phyloP scores from a whole-genome alignment of 1,140 invertebrate species.

The Bombus waltoni region DNA sequence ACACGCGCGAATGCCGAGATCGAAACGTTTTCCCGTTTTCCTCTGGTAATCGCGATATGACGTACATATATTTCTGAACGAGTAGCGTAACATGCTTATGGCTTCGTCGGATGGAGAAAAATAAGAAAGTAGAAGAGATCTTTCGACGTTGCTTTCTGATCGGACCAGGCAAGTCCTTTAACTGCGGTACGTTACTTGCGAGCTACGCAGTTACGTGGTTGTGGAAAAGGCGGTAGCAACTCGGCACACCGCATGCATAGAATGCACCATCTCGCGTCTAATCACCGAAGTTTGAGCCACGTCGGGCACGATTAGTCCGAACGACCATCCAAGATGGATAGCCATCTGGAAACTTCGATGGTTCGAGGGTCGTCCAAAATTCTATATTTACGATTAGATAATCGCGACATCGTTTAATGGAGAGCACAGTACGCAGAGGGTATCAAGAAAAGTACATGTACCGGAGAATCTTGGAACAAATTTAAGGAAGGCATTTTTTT shows the following conservation, averaged over 20 bases:
- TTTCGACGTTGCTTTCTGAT: background rate
- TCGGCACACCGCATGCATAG: background rate
- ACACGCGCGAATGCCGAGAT: no score
- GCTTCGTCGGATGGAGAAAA: no score
- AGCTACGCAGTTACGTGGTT: background rate
- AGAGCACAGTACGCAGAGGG: background rate
- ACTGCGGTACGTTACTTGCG: background rate
- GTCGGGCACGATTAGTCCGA: conserved; percentile 21
- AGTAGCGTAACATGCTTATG: background rate
- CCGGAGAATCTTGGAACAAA: background rate
- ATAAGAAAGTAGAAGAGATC: background rate
- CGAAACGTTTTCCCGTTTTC: no score
- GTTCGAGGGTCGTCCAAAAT: background rate
- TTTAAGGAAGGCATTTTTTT: no score
- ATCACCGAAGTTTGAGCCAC: conserved; percentile 25
- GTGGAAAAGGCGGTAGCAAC: background rate
- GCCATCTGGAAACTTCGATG: conserved; percentile 12
- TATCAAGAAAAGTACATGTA: background rate
- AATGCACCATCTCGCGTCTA: background rate
- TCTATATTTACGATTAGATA: background rate
- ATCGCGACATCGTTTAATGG: background rate
- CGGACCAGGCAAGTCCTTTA: no score
- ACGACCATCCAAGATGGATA: conserved; percentile 19
- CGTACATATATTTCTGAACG: background rate
- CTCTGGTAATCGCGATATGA: no score